Conservation (phyloP, 1,140 invertebrate species). For the Brachionus koreanus region DNA sequence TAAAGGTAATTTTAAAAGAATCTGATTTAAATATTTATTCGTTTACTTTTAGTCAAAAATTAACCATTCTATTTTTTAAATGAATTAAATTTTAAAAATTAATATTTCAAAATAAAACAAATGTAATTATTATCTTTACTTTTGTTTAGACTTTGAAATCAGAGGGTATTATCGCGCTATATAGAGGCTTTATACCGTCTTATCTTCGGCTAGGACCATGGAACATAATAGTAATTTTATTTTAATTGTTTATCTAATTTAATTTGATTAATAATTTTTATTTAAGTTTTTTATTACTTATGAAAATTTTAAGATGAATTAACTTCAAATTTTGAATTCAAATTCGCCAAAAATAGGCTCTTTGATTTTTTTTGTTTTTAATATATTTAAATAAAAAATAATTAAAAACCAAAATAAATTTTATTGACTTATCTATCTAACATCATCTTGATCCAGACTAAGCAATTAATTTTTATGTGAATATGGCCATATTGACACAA, state of each 20-base stretch:
- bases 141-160: conserved; percentile 60
- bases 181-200: conserved; percentile 58
- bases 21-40: neutral
- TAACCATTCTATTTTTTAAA: no score
- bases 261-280: neutral
- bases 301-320: conserved; percentile 4
- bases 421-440: no score
- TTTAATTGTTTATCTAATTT: neutral
- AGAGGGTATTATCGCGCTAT: conserved; percentile 55
- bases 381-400: no score
- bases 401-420: no score
- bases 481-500: no score
- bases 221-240: conserved; percentile 74
- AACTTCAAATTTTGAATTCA: neutral
- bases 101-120: no score
- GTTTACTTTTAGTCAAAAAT: neutral
- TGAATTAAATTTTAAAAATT: no score
- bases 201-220: conserved; percentile 69
- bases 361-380: neutral
- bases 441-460: no score
- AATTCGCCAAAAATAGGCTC: neutral
- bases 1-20: conserved; percentile 61
- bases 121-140: conserved; percentile 45
- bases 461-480: no score
- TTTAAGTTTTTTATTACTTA: conserved; percentile 43